These are phyloP conservation scores for Cydia fagiglandana DNA, from an alignment of 1,140 invertebrate genomes.

Conservation along the genomic window DNA sequence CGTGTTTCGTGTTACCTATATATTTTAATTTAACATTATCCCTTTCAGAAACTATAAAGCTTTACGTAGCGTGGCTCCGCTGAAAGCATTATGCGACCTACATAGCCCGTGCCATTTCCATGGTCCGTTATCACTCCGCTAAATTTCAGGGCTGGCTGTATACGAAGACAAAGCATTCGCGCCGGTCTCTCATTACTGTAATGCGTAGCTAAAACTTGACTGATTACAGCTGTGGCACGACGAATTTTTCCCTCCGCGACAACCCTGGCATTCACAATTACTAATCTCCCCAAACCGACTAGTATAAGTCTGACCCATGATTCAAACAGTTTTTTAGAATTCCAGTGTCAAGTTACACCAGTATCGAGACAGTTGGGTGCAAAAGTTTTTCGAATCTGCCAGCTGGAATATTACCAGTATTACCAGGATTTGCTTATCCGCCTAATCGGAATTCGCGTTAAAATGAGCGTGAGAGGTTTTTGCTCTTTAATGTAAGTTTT, in stretches of 20 bases:
- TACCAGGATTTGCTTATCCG: slow-evolving; percentile 54
- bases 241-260: slow-evolving; percentile 61
- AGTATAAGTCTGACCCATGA: not conserved
- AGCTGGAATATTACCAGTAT: slow-evolving; percentile 54
- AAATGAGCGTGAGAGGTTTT: slow-evolving; percentile 34
- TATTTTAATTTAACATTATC: no score
- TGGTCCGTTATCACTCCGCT: slow-evolving; percentile 40
- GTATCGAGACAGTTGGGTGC: slow-evolving; percentile 33
- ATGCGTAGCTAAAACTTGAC: slow-evolving; percentile 71
- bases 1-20: no score
- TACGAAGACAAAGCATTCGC: slow-evolving; percentile 56
- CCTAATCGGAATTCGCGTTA: slow-evolving; percentile 49
- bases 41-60: no score
- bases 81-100: slow-evolving; percentile 3
- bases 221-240: slow-evolving; percentile 61
- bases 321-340: not conserved
- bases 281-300: not conserved
- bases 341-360: slow-evolving; percentile 39
- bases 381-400: slow-evolving; percentile 20
- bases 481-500: slow-evolving; percentile 25
- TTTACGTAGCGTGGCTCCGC: not conserved
- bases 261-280: slow-evolving; percentile 22
- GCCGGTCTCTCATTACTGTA: slow-evolving; percentile 59
- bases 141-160: slow-evolving; percentile 45
- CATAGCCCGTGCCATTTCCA: slow-evolving; percentile 30